Base-by-base conservation (phyloP, 2,797 vertebrate species). In the Echeneis naucrates region DNA sequence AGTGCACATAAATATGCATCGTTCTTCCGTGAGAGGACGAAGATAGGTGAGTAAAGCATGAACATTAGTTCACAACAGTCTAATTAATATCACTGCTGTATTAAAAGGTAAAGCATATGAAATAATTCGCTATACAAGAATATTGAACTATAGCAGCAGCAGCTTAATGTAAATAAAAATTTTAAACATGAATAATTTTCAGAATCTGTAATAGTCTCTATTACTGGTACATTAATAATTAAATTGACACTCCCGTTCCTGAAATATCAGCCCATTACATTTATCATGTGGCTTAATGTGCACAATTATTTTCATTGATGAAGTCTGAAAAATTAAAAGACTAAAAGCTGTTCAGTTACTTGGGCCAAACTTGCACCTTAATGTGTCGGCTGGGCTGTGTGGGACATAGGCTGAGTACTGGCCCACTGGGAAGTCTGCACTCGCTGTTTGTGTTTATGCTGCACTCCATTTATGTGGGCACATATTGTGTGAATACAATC, bases 401-500 rank as follows among this genome's bases (percentile, higher is more conserved):
- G 16, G 6, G 1, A n/a, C 8, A 3, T 9, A n/a, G 17, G 40
- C 40, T 21, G 27, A 16, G 16, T 48, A 6, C 30, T 3, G 30
- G 30, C 30, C 30, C 65, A 63, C 44, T 33, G 8, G 24, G 13
- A 21, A n/a, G 1, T 32, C 30, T 14, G 16, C 10, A 27, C 42
- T 62, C n/a, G 30, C 21, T 48, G 58, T 64, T 47, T 58, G 35
- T 78, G 70, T 72, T 79, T 27, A 33, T 59, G 24, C 37, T 24
- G 10, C 30, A 23, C 23, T 70, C 54, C 70, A 59, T 87, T 65
- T 70, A 79, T 85, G 67, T 47, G 81, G 72, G 81, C 62, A 52
- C 9, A 48, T 83, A 75, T 82, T 68, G 55, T 66, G 42, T 77
- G 72, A 79, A 69, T 55, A 81, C 55, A 72, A 52, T n/a, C 13